Base-by-base conservation (phyloP, 2,113 vertebrate species). In the Anser cygnoides region DNA sequence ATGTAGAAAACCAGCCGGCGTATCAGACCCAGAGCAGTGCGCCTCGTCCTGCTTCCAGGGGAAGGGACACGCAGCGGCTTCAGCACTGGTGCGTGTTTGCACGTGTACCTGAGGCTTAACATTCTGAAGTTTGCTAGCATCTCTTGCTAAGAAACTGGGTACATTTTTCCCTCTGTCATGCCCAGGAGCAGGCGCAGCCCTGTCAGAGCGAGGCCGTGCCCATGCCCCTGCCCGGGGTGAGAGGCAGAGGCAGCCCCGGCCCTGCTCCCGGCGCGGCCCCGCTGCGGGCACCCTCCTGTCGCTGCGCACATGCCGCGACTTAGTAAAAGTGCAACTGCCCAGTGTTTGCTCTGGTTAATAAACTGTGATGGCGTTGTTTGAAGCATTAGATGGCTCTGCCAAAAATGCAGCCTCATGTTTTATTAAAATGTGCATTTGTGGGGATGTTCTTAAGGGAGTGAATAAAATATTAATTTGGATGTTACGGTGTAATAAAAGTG, bases 381-480 rank as follows among this genome's bases (percentile, higher is more conserved):
- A 63, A 89, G 73, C 87, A 44, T 66, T 75, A 78, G 65, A 50
- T 17, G 44, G 65, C 65, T 87, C 84, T 80, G 89, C 87, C 72
- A 80, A 89, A 93, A 77, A 44, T 2, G 15, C 11, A 1, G 79
- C 75, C 79, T 95, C 90, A 70, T 97, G 88, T 85, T 97, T 95
- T 95, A 97, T 95, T 94, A 49, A 90, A 62, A 20, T 2, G 22
- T 83, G 85, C 82, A 35, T 93, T 95, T 86, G 71, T 86, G 75
- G 79, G 85, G 82, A 77, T 77, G 67, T 73, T 92, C 95, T 74
- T 65, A 62, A 62, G 72, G 72, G 76, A 77, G 44, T 2, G 20
- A 80, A 94, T 96, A 14, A 95, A 95, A 94, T 73, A 97, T 93
- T 95, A 13, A 79, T 79, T 79, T 18, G 10, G 67, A 65, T 22